Evolutionary conservation across 2,797 vertebrate species (phyloP), one percentile per base, ranked within the genome.

Genomic region (Knipowitschia caucasica): DNA sequence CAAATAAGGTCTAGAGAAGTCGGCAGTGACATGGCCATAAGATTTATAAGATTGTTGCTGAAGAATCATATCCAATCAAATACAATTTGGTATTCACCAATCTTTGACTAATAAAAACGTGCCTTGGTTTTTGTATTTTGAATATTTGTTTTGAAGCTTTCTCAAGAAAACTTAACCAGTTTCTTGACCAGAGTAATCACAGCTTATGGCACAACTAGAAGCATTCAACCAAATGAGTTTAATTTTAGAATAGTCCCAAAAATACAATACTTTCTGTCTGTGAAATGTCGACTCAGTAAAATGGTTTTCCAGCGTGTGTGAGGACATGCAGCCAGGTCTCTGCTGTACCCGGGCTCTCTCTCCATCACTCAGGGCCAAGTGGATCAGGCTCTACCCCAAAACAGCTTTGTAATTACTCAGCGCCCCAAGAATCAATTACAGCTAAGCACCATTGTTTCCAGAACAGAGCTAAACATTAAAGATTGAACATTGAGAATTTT

Each of bases 401-500:
- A 74, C 69, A 68, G 75, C 69, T 67, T 78, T 80, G 73, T 88
- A 86, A 86, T 87, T 82, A 85, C 77, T 76, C 76, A 56, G 39
- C 43, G 65, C 84, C 69, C 33, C 62, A 81, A 80, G 80, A 89
- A 88, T 89, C 86, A 88, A 88, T 89, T 89, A 89, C 75, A 62
- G 75, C 81, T 80, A 78, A 88, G 82, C 82, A 65, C 80, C 84
- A 81, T 82, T 86, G 85, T 89, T 86, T 87, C 81, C 71, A 75
- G 80, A 78, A 79, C 43, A 55, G 68, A 87, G 83, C 77, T 53
- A 62, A 83, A 81, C 86, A 89, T 89, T 87, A 86, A 89, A 86
- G 57, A 87, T 89, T 87, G 86, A 89, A 87, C 83, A 80, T 63
- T 69, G 64, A 10, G 66, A 84, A 89, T 84, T 82, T 87, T 86